Evolutionary conservation across 2,888 invertebrate species (phyloP).

Genomic region (Chelonus formosanus): DNA sequence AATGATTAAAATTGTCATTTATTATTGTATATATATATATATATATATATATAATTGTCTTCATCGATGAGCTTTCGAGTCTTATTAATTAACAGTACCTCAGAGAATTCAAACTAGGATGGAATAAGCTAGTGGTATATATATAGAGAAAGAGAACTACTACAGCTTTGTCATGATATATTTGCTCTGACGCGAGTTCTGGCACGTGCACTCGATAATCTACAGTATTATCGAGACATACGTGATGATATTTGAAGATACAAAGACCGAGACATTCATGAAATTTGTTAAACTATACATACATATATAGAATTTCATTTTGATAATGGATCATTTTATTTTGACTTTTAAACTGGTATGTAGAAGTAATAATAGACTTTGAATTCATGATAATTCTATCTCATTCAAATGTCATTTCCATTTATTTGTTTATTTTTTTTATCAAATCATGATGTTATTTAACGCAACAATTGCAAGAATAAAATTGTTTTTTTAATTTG

Average conservation of each 20-base stretch:
- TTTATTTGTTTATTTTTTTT: too few relatives aligned
- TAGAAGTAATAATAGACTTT: too few relatives aligned
- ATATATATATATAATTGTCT: background rate
- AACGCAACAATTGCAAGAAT: too few relatives aligned
- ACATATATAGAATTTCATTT: too few relatives aligned
- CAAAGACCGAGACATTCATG: background rate
- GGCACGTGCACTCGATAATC: slow-evolving; percentile 43
- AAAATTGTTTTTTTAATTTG: too few relatives aligned
- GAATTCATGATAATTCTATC: too few relatives aligned
- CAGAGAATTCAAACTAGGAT: slow-evolving; percentile 41
- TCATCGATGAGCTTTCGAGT: slow-evolving; percentile 34
- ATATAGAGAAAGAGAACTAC: slow-evolving; percentile 22
- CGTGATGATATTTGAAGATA: slow-evolving; percentile 2
- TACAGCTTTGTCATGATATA: slow-evolving; percentile 19
- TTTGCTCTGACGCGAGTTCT: slow-evolving; percentile 21
- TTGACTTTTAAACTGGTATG: too few relatives aligned
- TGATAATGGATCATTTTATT: too few relatives aligned
- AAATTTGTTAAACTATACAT: too few relatives aligned
- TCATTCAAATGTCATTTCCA: too few relatives aligned
- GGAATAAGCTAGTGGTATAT: slow-evolving; percentile 25
- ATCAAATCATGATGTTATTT: too few relatives aligned
- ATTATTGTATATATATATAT: background rate
- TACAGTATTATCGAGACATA: slow-evolving; percentile 33
- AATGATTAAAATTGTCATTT: slow-evolving; percentile 4
- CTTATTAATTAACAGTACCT: slow-evolving; percentile 44